Percentiles rank a stretch among this genome's conserved stretches.
Evolutionary conservation across 2,888 invertebrate genomes (phyloP).

Genomic region (Eilema griseolum): DNA sequence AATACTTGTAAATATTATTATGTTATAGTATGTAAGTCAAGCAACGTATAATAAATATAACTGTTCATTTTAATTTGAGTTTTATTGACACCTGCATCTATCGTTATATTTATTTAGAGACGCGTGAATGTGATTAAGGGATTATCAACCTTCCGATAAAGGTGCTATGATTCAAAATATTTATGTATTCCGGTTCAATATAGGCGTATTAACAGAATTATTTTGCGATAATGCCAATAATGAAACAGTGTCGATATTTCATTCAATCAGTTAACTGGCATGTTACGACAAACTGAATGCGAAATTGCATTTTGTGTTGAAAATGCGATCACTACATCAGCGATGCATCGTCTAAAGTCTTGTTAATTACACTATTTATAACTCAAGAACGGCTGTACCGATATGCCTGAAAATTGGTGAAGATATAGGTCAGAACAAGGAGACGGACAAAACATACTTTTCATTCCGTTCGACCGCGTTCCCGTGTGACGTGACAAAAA

Average conservation of each 20-base stretch:
- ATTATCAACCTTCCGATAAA: neutral
- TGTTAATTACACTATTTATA: too few relatives aligned
- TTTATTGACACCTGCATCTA: conserved; percentile 55
- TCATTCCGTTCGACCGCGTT: too few relatives aligned
- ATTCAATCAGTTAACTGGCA: neutral
- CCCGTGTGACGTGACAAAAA: too few relatives aligned
- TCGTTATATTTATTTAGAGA: neutral
- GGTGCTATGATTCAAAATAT: neutral
- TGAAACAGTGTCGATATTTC: neutral
- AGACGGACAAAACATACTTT: too few relatives aligned
- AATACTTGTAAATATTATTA: conserved; percentile 73
- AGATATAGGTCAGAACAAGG: too few relatives aligned
- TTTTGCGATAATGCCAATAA: too few relatives aligned
- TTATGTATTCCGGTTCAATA: neutral
- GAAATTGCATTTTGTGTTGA: neutral
- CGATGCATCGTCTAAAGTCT: too few relatives aligned
- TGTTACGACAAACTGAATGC: neutral
- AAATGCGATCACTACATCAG: neutral
- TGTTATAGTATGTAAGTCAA: conserved; percentile 60
- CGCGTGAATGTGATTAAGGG: neutral
- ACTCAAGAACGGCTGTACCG: too few relatives aligned
- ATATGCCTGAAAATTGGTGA: too few relatives aligned
- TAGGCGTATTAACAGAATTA: neutral
- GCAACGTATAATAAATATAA: conserved; percentile 71
- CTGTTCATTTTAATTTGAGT: conserved; percentile 73